A percentile compares a stretch with the other conserved stretches of the same genome.
phyloP scores from a whole-genome alignment of 1,140 invertebrate genomes.

The Mercenaria mercenaria region DNA sequence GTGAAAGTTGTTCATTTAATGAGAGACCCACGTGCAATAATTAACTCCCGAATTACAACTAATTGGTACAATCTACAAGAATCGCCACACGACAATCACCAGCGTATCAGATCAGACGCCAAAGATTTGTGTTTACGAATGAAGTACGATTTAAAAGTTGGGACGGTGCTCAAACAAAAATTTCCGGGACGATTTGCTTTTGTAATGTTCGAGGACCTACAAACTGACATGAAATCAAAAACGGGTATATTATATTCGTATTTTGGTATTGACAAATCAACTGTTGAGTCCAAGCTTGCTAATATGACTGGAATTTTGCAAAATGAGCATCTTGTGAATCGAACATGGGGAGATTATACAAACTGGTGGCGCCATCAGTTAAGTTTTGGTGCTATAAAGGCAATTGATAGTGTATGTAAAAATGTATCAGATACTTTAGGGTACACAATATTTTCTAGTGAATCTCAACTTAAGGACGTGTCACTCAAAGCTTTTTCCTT shows the following conservation, averaged over 20 bases:
- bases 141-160: constrained; percentile 28
- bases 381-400: constrained; percentile 19
- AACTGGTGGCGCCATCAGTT: constrained; percentile 30
- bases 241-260: not conserved
- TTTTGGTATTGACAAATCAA: constrained; percentile 11
- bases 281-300: not conserved
- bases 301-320: constrained; percentile 8
- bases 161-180: not conserved
- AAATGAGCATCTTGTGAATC: constrained; percentile 19
- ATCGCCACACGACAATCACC: constrained; percentile 19
- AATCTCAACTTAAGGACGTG: not conserved
- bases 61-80: constrained; percentile 16
- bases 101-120: not conserved
- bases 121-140: constrained; percentile 35
- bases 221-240: constrained; percentile 11
- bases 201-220: constrained; percentile 49
- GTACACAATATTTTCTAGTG: not conserved
- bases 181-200: constrained; percentile 4
- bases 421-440: constrained; percentile 2
- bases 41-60: constrained; percentile 41
- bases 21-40: constrained; percentile 44
- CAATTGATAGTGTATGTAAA: constrained; percentile 33
- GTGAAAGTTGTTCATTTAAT: constrained; percentile 34
- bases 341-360: not conserved
- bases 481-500: not conserved